These are phyloP conservation scores for Gulo gulo DNA, from an alignment of 2,113 vertebrate genomes.

Conservation along the genomic window DNA sequence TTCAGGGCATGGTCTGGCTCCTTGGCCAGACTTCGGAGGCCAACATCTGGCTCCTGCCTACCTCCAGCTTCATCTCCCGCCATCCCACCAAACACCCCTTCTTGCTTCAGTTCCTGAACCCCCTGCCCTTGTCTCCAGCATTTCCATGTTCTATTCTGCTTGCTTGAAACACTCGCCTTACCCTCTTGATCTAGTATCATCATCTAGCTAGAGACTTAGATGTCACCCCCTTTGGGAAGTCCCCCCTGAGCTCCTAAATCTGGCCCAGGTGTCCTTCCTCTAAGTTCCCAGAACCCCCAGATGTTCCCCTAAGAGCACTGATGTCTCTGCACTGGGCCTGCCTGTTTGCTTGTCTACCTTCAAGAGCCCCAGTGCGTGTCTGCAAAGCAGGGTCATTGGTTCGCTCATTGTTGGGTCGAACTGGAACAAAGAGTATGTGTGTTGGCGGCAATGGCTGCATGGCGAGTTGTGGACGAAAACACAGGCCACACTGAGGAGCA, in stretches of 20 bases:
- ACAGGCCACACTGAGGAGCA: not conserved
- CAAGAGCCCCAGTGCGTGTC: accelerated
- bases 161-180: not conserved
- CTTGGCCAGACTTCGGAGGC: not conserved
- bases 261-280: not conserved
- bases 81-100: no score
- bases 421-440: not conserved
- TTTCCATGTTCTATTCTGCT: not conserved
- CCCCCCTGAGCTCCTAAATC: not conserved
- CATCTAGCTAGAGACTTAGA: not conserved
- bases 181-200: not conserved
- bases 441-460: not conserved
- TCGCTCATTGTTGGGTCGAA: not conserved
- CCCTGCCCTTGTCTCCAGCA: not conserved
- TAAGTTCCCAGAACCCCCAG: not conserved
- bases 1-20: not conserved
- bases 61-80: not conserved
- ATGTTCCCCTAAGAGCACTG: not conserved
- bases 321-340: accelerated
- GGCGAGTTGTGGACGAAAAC: not conserved
- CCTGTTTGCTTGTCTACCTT: not conserved
- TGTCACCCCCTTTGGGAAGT: not conserved
- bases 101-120: not conserved
- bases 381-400: not conserved
- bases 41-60: not conserved